Evolutionary conservation across 2,797 vertebrate species (phyloP).

Genomic region (Pelobates cultripes): DNA sequence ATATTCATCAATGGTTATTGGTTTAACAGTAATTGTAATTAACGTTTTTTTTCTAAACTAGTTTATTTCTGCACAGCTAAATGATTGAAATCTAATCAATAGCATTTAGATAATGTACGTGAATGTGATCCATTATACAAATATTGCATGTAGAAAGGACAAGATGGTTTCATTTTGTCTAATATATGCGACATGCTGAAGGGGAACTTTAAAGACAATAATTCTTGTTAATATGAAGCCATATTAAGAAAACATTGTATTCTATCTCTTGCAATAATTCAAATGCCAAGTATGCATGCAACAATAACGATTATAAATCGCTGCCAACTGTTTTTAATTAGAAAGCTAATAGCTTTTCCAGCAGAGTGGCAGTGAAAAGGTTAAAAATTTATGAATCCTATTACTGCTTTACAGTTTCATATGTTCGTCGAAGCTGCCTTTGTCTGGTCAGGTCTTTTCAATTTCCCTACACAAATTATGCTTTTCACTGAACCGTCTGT

Average conservation of each 20-base stretch:
- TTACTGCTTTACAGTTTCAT: slow-evolving; percentile 17
- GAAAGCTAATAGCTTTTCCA: background rate
- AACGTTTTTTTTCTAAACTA: slow-evolving; percentile 20
- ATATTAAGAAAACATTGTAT: background rate
- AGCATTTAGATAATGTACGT: background rate
- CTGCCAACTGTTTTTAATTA: background rate
- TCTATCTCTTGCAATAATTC: background rate
- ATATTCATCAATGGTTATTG: slow-evolving; percentile 23
- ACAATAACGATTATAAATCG: background rate
- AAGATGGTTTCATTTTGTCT: background rate
- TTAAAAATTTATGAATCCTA: slow-evolving; percentile 13
- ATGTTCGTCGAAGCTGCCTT: slow-evolving; percentile 10
- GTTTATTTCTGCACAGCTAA: background rate
- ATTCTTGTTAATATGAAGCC: background rate
- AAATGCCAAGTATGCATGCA: background rate
- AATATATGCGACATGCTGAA: background rate
- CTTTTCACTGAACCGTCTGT: slow-evolving; percentile 48
- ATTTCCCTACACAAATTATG: slow-evolving; percentile 42
- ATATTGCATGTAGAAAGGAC: background rate
- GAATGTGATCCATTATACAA: background rate
- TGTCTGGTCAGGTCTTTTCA: slow-evolving; percentile 44
- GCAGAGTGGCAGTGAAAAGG: background rate
- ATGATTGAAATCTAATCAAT: slow-evolving; percentile 17
- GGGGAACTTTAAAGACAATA: background rate
- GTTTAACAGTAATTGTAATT: slow-evolving; percentile 30